Evolutionary conservation across 2,797 vertebrate genomes (phyloP).

Genomic region (Manis javanica): DNA sequence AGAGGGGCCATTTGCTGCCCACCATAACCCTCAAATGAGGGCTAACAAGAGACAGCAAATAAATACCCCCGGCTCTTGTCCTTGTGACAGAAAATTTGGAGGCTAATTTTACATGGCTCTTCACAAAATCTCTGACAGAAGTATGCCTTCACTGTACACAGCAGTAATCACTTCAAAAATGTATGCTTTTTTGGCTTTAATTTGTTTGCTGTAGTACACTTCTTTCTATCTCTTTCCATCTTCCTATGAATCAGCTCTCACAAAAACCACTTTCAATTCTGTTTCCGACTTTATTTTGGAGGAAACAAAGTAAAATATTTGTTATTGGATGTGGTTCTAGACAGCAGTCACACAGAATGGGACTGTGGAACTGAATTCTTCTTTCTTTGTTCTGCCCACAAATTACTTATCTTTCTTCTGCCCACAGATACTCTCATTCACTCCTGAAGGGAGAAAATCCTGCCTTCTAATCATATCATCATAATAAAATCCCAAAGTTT

Average conservation of each 20-base stretch:
- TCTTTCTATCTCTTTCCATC: background rate
- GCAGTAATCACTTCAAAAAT: background rate
- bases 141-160: background rate
- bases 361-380: background rate
- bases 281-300: background rate
- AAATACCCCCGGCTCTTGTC: background rate
- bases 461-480: background rate
- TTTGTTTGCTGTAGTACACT: background rate
- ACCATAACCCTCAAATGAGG: background rate
- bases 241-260: background rate
- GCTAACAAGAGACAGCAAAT: background rate
- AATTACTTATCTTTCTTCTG: background rate
- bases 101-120: background rate
- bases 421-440: background rate
- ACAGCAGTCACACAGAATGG: background rate
- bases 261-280: background rate
- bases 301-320: background rate
- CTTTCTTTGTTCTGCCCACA: background rate
- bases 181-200: background rate
- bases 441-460: background rate
- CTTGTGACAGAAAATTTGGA: background rate
- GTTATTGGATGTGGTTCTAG: background rate
- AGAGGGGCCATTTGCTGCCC: background rate
- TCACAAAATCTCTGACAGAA: background rate
- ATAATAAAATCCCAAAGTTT: background rate